Evolutionary conservation across 53 echinoderm and acorn worm species (phyloP).

Genomic region (Glandiceps talaboti): DNA sequence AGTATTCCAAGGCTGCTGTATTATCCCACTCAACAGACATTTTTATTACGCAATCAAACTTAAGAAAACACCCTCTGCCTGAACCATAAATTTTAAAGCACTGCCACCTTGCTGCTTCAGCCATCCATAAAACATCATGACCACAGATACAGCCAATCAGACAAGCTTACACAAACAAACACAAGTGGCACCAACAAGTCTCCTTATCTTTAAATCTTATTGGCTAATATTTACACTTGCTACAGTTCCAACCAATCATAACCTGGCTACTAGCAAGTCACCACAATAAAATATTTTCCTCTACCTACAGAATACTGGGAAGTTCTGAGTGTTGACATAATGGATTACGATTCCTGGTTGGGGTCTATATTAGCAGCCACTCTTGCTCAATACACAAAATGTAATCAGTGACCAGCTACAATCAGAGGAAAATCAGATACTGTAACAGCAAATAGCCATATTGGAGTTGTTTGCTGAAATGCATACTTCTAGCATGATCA

Average conservation of each 20-base stretch:
- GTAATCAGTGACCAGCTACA: no score
- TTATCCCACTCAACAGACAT: background rate
- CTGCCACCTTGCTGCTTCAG: background rate
- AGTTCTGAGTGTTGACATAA: background rate
- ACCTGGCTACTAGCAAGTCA: background rate
- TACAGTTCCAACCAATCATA: background rate
- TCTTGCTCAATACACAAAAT: no score
- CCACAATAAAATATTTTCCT: background rate
- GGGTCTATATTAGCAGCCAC: no score
- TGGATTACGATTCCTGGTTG: background rate
- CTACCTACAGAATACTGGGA: background rate
- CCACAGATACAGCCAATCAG: background rate
- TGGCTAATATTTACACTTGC: background rate
- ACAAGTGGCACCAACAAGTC: constrained; percentile 1
- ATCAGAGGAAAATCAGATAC: no score
- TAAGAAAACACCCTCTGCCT: background rate
- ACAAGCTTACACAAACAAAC: background rate
- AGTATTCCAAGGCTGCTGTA: background rate
- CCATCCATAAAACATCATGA: background rate
- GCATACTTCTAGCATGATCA: no score
- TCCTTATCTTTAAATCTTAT: background rate
- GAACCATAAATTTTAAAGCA: background rate
- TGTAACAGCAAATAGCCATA: no score
- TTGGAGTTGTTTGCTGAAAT: no score
- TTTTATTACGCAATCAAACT: background rate